Conservation (phyloP, 2,113 vertebrate genomes). For the Nipponia nippon region DNA sequence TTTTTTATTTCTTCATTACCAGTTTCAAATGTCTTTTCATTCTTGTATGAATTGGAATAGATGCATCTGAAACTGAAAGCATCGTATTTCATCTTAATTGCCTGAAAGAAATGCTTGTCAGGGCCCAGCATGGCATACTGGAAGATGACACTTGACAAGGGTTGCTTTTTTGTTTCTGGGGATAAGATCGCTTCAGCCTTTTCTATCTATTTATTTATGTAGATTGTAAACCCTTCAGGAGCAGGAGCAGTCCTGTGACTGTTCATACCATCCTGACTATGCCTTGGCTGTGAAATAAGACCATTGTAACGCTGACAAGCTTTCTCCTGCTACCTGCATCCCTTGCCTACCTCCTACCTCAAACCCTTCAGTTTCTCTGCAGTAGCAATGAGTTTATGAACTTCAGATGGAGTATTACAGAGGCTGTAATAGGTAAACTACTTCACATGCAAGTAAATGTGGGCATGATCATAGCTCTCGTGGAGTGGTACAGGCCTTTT, state of each 20-base stretch:
- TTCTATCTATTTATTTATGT: not conserved
- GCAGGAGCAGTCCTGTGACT: not conserved
- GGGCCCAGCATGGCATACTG: not conserved
- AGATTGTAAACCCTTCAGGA: not conserved
- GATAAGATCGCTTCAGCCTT: not conserved
- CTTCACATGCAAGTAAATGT: not conserved
- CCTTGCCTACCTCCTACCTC: not conserved
- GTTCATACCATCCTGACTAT: not conserved
- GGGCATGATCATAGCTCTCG: not conserved
- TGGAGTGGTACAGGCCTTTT: not conserved
- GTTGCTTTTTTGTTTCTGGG: not conserved
- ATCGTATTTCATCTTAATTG: not conserved
- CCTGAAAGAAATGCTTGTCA: not conserved
- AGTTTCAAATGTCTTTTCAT: not conserved
- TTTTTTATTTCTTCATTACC: not conserved
- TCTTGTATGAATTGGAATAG: not conserved
- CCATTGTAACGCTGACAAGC: not conserved
- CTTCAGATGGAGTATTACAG: not conserved
- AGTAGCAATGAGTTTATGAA: not conserved
- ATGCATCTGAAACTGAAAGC: not conserved
- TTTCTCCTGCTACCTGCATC: not conserved
- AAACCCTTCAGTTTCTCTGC: not conserved
- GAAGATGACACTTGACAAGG: not conserved
- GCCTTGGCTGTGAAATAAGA: not conserved
- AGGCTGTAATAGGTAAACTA: not conserved